Evolutionary conservation across 2,113 vertebrate genomes (phyloP).

Genomic region (Collichthys lucidus): DNA sequence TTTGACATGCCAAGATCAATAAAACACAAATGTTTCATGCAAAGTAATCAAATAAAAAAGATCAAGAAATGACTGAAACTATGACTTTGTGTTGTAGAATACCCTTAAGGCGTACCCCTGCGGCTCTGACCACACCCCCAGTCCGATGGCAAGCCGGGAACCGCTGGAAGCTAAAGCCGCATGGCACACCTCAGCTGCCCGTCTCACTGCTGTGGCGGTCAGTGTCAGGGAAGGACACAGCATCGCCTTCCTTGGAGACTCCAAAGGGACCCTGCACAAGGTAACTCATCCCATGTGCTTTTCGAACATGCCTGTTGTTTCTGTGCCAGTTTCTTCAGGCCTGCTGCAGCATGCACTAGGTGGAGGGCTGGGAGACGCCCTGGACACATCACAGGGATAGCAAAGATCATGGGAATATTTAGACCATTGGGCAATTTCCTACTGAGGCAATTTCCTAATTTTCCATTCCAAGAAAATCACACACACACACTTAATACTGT

Average conservation of each 20-base stretch:
- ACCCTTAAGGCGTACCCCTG: slow-evolving; percentile 95
- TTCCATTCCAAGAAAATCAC: neutral
- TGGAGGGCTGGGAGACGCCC: slow-evolving; percentile 23
- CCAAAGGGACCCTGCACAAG: slow-evolving; percentile 92
- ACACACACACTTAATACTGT: slow-evolving; percentile 17
- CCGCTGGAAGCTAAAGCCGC: slow-evolving; percentile 85
- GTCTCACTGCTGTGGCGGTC: slow-evolving; percentile 92
- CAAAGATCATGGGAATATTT: slow-evolving; percentile 6
- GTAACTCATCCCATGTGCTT: slow-evolving; percentile 74
- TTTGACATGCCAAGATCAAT: slow-evolving; percentile 5
- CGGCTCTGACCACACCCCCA: slow-evolving; percentile 97
- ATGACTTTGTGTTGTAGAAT: slow-evolving; percentile 82
- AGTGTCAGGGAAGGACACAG: slow-evolving; percentile 89
- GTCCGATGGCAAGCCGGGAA: slow-evolving; percentile 93
- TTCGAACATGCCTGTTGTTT: neutral
- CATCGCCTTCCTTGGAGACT: slow-evolving; percentile 94
- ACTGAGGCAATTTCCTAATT: slow-evolving; percentile 23
- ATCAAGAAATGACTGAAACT: neutral
- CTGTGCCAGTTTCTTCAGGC: neutral
- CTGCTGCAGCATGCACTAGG: neutral
- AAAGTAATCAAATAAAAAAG: neutral
- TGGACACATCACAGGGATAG: neutral
- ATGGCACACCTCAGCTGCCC: slow-evolving; percentile 84
- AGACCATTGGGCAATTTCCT: neutral
- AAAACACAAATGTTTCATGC: neutral